Base-by-base conservation (phyloP, 2,113 vertebrate genomes). In the Heliornis fulica region DNA sequence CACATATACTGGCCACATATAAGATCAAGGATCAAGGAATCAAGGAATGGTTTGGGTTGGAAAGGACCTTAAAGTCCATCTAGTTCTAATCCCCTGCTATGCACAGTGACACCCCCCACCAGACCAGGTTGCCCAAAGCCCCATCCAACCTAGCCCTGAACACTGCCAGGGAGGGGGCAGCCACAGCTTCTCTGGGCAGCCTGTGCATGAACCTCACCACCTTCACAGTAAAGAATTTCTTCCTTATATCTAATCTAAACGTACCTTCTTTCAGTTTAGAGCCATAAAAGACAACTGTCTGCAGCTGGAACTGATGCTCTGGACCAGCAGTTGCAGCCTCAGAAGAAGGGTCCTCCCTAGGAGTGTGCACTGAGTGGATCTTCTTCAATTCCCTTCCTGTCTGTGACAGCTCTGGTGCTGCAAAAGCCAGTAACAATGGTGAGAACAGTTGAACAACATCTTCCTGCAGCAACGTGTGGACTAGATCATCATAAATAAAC, bases 241-340 rank as follows among this genome's bases (percentile, higher is more conserved):
- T 51, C 50, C 50, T 28, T 51, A 51, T 26, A 51, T 51, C 25
- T 7, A 51, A 51, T 51, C 50, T 26, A 51, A 51, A 51, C 28
- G 13, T 28, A 15, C 50, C 13, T 26, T 51, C 14, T 28, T 51
- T 51, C 26, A 28, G 14, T 51, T 51, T 51, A 51, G 50, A 51
- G 50, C 50, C 50, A 51, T 51, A 26, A 51, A 25, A 51, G 50
- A 50, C 54, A 81, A 63, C 28, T 43, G 38, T 53, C 61, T 83
- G 70, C 65, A 91, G 61, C 48, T 93, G 93, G 86, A 84, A 96
- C 75, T 43, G 28, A 26, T 72, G 90, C 57, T 93, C 76, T 41
- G 46, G 57, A 63, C 77, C 70, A 79, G 87, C 68, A 95, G 95
- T 48, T 11, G 12, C 78, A 92, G 88, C 59, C 71, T 77, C 38